A percentile compares a stretch with the other conserved stretches of the same genome.
Conservation (phyloP, 1,140 invertebrate species). For the Drosophila yakuba region DNA sequence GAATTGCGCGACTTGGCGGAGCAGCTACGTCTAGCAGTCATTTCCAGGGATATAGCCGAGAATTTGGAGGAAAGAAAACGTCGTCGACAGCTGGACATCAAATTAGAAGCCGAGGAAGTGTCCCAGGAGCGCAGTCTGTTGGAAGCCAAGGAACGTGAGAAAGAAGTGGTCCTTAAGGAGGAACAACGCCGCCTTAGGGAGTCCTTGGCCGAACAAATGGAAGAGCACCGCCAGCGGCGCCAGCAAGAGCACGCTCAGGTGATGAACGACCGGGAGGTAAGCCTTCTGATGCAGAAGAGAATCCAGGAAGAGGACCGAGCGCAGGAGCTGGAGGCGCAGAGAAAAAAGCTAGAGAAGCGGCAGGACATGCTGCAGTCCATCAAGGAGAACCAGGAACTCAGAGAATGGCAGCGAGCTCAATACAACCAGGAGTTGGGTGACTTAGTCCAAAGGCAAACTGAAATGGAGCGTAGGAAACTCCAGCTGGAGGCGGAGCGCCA, state of each 20-base stretch:
- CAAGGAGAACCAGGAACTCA: slow-evolving; percentile 27
- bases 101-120: slow-evolving; percentile 26
- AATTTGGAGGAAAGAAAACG: slow-evolving; percentile 12
- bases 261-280: slow-evolving; percentile 46
- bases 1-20: slow-evolving; percentile 54
- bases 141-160: slow-evolving; percentile 15
- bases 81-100: slow-evolving; percentile 12
- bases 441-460: slow-evolving; percentile 10
- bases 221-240: slow-evolving; percentile 27
- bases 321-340: slow-evolving; percentile 19
- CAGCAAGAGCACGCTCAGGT: slow-evolving; percentile 28
- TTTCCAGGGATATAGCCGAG: slow-evolving; percentile 62
- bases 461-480: slow-evolving; percentile 16
- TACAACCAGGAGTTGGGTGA: slow-evolving; percentile 14
- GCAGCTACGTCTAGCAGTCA: slow-evolving; percentile 58
- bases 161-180: slow-evolving; percentile 35
- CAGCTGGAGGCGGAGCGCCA: slow-evolving; percentile 16
- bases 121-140: slow-evolving; percentile 24
- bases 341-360: slow-evolving; percentile 35
- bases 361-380: slow-evolving; percentile 40
- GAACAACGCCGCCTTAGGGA: slow-evolving; percentile 35
- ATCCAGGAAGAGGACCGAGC: slow-evolving; percentile 50
- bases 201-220: slow-evolving; percentile 39
- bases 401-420: slow-evolving; percentile 12
- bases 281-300: slow-evolving; percentile 40